A percentile compares a stretch with the other conserved stretches of the same genome.
Conservation (phyloP, 1,140 invertebrate species). For the Prorops nasuta region DNA sequence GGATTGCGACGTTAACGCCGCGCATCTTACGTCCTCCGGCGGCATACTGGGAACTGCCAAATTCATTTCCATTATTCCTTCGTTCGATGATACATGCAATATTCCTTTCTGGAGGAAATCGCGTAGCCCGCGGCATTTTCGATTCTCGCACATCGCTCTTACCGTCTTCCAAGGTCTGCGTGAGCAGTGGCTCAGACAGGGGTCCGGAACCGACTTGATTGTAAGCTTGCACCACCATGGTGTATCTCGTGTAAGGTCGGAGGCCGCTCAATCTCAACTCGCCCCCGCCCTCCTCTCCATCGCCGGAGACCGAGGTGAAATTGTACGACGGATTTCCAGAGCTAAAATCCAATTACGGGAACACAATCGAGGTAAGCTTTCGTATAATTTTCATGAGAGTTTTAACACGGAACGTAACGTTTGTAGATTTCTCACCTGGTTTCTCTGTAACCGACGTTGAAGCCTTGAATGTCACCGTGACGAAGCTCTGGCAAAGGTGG, state of each 20-base stretch:
- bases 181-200: slow-evolving; percentile 68
- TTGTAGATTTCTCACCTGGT: slow-evolving; percentile 31
- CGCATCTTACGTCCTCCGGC: slow-evolving; percentile 72
- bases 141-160: too few relatives aligned
- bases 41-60: slow-evolving; percentile 69
- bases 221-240: slow-evolving; percentile 80
- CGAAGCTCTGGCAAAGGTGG: slow-evolving; percentile 67
- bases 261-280: slow-evolving; percentile 67
- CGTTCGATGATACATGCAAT: too few relatives aligned
- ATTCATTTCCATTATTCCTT: too few relatives aligned
- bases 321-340: slow-evolving; percentile 60
- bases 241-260: slow-evolving; percentile 76
- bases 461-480: slow-evolving; percentile 74
- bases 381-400: background rate
- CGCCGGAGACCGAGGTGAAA: slow-evolving; percentile 68
- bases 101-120: too few relatives aligned
- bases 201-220: slow-evolving; percentile 84
- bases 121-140: too few relatives aligned
- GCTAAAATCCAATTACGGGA: too few relatives aligned
- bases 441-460: slow-evolving; percentile 56
- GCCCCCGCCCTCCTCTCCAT: slow-evolving; percentile 66
- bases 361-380: slow-evolving; percentile 4
- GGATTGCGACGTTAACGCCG: slow-evolving; percentile 70
- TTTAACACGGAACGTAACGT: background rate
- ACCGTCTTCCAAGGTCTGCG: slow-evolving; percentile 83